Evolutionary conservation across 37 sponge, comb jelly and placozoan species (phyloP), one percentile per base, ranked within the genome.

Genomic region (Aplysina aerophoba): DNA sequence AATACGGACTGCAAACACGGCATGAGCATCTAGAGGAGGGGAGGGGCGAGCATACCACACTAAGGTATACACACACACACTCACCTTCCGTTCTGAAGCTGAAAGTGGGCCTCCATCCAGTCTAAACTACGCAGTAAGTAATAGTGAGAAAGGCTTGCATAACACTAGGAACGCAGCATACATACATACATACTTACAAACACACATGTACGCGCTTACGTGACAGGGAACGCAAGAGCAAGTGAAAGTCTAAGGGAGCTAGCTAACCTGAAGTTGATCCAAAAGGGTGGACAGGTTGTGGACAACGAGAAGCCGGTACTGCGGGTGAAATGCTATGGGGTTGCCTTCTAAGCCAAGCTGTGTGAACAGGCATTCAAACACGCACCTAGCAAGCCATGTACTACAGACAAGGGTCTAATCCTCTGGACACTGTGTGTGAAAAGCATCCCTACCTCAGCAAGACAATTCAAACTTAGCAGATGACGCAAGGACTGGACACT

Each of bases 91-190:
- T 54, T 91, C 91, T 0, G 64, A 25, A 30, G 84, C 24, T 25
- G 73, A 55, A 22, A 91, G 74, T 30, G 84, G 87, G 88, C 87
- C 87, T 15, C 91, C 88, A 60, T 91, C 87, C 17, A 91, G 74
- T 24, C 41, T 59, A 77, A 91, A 91, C 90, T 90, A 61, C n/a
- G n/a, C n/a, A n/a, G n/a, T n/a, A n/a, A n/a, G n/a, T n/a, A n/a
- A n/a, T n/a, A n/a, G n/a, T n/a, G n/a, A n/a, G n/a, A n/a, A n/a
- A n/a, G n/a, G n/a, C n/a, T n/a, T n/a, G n/a, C n/a, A n/a, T n/a
- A n/a, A n/a, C n/a, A n/a, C n/a, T n/a, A n/a, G n/a, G n/a, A n/a
- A n/a, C n/a, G n/a, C n/a, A 57, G 59, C 17, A 17, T 20, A 17
- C 17, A 20, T 20, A 57, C 59, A 57, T 57, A 57, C 59, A 57